Conservation (phyloP, 2,113 vertebrate species). For the Lophius piscatorius region DNA sequence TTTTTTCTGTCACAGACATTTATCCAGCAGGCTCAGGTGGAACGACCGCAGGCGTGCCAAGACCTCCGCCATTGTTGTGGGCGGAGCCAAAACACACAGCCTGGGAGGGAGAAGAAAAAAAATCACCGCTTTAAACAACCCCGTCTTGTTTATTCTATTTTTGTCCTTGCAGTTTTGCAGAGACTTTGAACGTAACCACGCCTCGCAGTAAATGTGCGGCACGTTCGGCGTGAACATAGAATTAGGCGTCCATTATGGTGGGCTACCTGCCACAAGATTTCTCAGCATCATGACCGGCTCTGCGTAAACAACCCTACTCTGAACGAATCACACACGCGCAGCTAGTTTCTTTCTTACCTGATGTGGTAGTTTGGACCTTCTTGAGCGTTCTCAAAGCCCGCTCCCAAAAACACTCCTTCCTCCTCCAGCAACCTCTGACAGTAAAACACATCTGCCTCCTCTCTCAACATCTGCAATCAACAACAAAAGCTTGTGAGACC, state of each 20-base stretch:
- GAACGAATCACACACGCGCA: neutral
- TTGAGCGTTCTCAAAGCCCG: constrained; percentile 43
- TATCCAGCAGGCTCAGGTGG: constrained; percentile 53
- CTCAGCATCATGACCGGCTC: too few species aligned
- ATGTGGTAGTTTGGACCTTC: constrained; percentile 40
- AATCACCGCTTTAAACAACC: too few species aligned
- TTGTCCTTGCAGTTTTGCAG: too few species aligned
- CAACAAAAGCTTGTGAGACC: too few species aligned
- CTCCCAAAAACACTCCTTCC: constrained; percentile 55
- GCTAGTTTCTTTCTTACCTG: constrained; percentile 32
- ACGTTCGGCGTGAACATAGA: too few species aligned
- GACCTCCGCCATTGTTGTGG: constrained; percentile 45
- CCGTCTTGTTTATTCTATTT: too few species aligned
- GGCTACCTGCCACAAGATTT: too few species aligned
- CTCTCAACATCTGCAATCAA: constrained; percentile 13
- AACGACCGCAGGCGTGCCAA: constrained; percentile 44
- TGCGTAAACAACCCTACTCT: too few species aligned
- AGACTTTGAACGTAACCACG: too few species aligned
- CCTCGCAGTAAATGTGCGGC: too few species aligned
- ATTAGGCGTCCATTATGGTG: neutral
- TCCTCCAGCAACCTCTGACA: constrained; percentile 60
- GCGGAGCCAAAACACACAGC: constrained; percentile 56
- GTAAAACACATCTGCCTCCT: constrained; percentile 52
- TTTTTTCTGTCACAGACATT: constrained; percentile 15
- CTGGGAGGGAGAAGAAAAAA: constrained; percentile 11